Evolutionary conservation across 2,113 vertebrate species (phyloP), one percentile per base, ranked within the genome.

Genomic region (Corvus hawaiiensis): DNA sequence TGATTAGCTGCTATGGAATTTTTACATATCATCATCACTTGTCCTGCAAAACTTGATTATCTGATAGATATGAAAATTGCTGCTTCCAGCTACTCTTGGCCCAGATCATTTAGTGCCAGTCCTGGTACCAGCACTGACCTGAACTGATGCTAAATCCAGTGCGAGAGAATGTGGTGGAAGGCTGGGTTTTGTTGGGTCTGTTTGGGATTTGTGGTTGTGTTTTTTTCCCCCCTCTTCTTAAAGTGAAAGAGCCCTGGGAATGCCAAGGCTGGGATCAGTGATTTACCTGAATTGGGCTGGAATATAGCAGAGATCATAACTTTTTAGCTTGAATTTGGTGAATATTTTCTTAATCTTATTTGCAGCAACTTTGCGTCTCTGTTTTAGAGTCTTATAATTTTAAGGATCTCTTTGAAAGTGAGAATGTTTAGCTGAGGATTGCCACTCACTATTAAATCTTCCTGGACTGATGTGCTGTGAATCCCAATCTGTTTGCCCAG

Each of bases 1-100:
- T 93, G 52, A 91, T 94, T 87, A 87, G 61, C 80, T 75, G 67
- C 90, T 77, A 3, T 86, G 90, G 80, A 97, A 84, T 71, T 92
- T 93, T 87, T 76, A 72, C 58, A 67, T 41, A 56, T 72, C 79
- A 49, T 75, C 82, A 75, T 80, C 32, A 3, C 62, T 74, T 79
- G 93, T 87, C 84, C 85, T 56, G 63, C 71, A 79, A 54, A 89
- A 78, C 85, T 58, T 68, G 26, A 54, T 63, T 71, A 23, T 76
- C 27, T 44, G n/a, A 41, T 72, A 66, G 43, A 48, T 67, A 52
- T 3, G 27, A 87, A 85, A 94, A 76, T 54, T 43, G 30, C 54
- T 66, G 39, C 49, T 78, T 55, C 37, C 23, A n/a, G 24, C 61
- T 82, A 23, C 15, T 43, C 4, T 23, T 89, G 56, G 68, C 16